A percentile compares a stretch with the other conserved stretches of the same genome.
phyloP scores from a whole-genome alignment of 2,888 invertebrate genomes.

The Meiosimyza decipiens region DNA sequence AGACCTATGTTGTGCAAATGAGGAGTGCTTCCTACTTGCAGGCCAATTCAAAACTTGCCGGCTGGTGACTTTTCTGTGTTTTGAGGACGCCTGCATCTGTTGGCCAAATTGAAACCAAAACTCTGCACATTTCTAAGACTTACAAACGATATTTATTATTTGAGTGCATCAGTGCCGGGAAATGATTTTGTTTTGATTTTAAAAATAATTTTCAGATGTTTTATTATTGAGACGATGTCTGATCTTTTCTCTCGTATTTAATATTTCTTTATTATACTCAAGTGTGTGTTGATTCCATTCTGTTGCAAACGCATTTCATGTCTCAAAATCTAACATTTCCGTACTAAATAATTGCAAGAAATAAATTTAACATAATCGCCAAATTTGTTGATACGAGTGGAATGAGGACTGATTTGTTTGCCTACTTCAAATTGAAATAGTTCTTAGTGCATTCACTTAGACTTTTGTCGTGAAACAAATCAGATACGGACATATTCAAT shows the following conservation, averaged over 20 bases:
- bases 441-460: too few relatives aligned
- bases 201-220: background rate
- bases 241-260: too few relatives aligned
- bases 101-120: background rate
- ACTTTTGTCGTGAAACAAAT: too few relatives aligned
- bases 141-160: too few relatives aligned
- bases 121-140: background rate
- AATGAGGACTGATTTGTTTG: background rate
- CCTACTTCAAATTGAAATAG: background rate
- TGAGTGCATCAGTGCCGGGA: too few relatives aligned
- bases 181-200: background rate
- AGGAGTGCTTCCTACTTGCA: conserved; percentile 13
- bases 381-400: background rate
- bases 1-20: conserved; percentile 3
- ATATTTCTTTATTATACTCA: background rate
- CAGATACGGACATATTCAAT: too few relatives aligned
- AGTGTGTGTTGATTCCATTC: too few relatives aligned
- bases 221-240: background rate
- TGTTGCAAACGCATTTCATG: too few relatives aligned
- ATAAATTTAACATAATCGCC: too few relatives aligned
- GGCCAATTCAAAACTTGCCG: background rate
- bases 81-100: conserved; percentile 28
- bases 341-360: too few relatives aligned
- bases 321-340: too few relatives aligned
- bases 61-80: conserved; percentile 27